These are phyloP conservation scores for Philantomba maxwellii DNA, from an alignment of 2,113 vertebrate genomes.

Conservation along the genomic window DNA sequence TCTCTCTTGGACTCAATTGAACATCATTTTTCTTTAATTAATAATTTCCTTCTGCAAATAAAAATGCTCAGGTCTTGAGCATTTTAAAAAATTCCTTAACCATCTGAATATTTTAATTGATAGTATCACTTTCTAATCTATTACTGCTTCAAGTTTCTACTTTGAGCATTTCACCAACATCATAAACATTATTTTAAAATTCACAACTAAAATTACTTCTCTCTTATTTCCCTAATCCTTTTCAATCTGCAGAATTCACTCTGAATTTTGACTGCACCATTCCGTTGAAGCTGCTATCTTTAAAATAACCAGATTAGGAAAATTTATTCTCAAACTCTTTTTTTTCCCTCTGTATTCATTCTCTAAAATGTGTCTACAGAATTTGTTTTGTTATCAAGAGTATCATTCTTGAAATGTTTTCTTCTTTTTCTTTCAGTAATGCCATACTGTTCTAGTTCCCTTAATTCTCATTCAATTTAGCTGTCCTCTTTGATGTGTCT, in stretches of 20 bases:
- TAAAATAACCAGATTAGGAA: not conserved
- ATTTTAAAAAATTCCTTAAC: not conserved
- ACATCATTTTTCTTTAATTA: not conserved
- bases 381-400: not conserved
- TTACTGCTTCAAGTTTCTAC: not conserved
- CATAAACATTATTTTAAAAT: not conserved
- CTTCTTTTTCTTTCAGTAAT: not conserved
- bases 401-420: not conserved
- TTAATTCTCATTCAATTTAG: not conserved
- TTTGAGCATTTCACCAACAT: not conserved
- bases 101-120: not conserved
- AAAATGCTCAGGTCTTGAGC: not conserved
- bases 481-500: not conserved
- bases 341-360: not conserved
- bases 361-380: not conserved
- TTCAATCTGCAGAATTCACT: not conserved
- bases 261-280: not conserved
- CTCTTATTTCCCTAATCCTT: not conserved
- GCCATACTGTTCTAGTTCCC: not conserved
- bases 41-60: not conserved
- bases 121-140: not conserved
- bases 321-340: not conserved
- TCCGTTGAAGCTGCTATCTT: not conserved
- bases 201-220: not conserved
- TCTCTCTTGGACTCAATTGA: not conserved